Evolutionary conservation across 2,888 invertebrate genomes (phyloP), one percentile per base, ranked within the genome.

Genomic region (Kuschelorhynchus macadamiae): DNA sequence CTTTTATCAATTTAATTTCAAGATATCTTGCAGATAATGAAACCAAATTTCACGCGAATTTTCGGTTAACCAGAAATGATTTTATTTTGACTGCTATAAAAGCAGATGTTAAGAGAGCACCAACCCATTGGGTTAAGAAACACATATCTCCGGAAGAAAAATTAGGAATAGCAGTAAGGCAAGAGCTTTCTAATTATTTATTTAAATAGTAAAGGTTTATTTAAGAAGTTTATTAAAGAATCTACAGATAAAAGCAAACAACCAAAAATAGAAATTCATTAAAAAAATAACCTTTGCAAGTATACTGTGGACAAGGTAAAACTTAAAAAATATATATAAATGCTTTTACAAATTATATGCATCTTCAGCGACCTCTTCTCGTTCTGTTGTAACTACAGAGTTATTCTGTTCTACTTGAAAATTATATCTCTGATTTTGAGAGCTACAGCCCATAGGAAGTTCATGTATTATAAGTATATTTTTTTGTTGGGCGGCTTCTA

Each of bases 251-350:
- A 49, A 49, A 49, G 49, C 30, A 49, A 49, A 49, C 30, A 49
- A 49, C 49, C 20, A 49, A 49, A 30, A 49, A 49, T 49, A 49
- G 49, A 49, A 49, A 49, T 49, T 49, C 49, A 49, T 20, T 18
- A 49, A 21, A 49, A 49, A 49, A 49, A 14, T 49, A 49, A 49
- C 49, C 20, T 49, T 49, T 18, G 11, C 9, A 21, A 3, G 18
- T 21, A 49, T 49, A 49, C 9, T 42, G n/a, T 8, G 49, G 17
- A 11, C 14, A 49, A 49, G 49, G 9, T 20, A 49, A 20, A 18
- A 18, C 9, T 18, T 16, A 49, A 49, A 49, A 20, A 49, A 49
- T 49, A 30, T 49, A 49, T 11, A 18, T n/a, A 49, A 49, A 18
- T 49, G 49, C 20, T 18, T 49, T 49, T 49, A 49, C n/a, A 49